A percentile compares a stretch with the other conserved stretches of the same genome.
These are phyloP conservation scores for Neolamprologus ventralis DNA, from an alignment of 2,113 vertebrate genomes.

Conservation along the genomic window DNA sequence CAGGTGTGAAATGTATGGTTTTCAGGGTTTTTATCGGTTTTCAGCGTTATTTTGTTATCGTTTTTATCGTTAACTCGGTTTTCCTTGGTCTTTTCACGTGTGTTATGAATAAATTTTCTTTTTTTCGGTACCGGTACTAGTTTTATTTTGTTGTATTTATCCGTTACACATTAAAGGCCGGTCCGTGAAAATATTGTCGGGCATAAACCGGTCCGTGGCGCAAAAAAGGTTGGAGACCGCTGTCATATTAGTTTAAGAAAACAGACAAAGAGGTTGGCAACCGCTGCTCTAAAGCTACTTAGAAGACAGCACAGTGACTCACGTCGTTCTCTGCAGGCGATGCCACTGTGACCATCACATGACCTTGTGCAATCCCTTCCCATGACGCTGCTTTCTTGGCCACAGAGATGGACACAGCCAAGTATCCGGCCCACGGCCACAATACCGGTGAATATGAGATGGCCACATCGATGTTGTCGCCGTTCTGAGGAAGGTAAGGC, in stretches of 20 bases:
- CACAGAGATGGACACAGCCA: conserved; percentile 96
- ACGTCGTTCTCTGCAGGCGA: conserved; percentile 89
- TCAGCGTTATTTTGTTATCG: no score
- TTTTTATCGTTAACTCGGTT: no score
- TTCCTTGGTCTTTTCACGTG: no score
- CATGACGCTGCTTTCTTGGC: conserved; percentile 95
- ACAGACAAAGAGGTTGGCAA: rapidly evolving
- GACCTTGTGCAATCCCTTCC: conserved; percentile 95
- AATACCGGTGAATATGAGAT: conserved; percentile 89
- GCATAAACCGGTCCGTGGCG: no score
- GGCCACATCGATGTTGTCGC: conserved; percentile 93
- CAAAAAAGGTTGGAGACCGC: no score
- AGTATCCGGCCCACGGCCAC: conserved; percentile 97
- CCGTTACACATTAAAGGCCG: no score
- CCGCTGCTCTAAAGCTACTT: not conserved
- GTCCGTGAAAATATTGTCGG: no score
- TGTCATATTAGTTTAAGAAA: not conserved
- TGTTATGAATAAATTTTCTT: no score
- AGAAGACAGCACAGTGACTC: conserved; percentile 25
- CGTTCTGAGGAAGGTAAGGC: conserved; percentile 94
- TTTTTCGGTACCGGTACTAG: no score
- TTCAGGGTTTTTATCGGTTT: no score
- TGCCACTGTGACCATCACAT: conserved; percentile 90
- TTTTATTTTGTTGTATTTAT: no score
- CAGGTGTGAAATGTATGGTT: no score